Evolutionary conservation across 1,140 invertebrate species (phyloP), one percentile per base, ranked within the genome.

Genomic region (Bombus sibiricus): DNA sequence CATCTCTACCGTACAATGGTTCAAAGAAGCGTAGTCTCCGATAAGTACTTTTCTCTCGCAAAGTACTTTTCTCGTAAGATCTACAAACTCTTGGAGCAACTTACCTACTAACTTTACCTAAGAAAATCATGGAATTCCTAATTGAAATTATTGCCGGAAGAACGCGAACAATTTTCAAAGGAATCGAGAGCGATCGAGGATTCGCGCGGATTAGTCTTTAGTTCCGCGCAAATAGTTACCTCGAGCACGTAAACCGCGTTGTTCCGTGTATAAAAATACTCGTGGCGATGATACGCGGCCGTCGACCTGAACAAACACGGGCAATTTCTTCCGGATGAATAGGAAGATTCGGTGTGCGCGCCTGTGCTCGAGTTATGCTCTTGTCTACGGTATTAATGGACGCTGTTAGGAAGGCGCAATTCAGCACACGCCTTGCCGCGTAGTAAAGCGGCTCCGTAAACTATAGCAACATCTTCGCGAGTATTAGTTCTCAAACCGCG

Each of bases 401-500:
- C 83, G 83, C 41, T 43, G 83, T 85, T 72, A 73, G 34, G 68
- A 59, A 53, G 68, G 77, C 69, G 74, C 83, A 68, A 89, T 89
- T 89, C 79, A 81, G 81, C 87, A 43, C 62, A 68, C 15, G 28
- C 59, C 59, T 62, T 73, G 69, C 53, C 80, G 64, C 79, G 75
- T 68, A 68, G 81, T n/a, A 85, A 88, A 85, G 81, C 83, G 74
- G 25, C 64, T 68, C 74, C 59, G 78, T 76, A 66, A 81, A 80
- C 88, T 81, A 81, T 69, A 75, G 74, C 73, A 88, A 81, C 83
- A 77, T 89, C 74, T 73, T 81, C 68, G 87, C 84, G 68, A 80
- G 87, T 89, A 89, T 89, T 89, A 89, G 88, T 89, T 86, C 88
- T 79, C 66, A 76, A 72, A 89, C 87, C 88, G 84, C 88, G 84